phyloP scores from a whole-genome alignment of 2,888 invertebrate genomes.

The Phasia obesa region DNA sequence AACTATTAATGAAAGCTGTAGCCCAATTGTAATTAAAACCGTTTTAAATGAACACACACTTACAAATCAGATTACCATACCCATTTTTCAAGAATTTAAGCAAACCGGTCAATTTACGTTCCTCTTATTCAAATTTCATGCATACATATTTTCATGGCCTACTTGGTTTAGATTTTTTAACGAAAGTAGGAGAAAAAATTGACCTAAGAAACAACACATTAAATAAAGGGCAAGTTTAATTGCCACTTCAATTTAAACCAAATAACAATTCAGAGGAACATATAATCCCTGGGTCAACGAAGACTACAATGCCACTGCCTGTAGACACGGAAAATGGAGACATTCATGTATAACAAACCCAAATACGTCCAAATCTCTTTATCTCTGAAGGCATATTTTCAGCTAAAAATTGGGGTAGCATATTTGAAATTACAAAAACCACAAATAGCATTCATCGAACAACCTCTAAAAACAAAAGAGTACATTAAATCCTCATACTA shows the following conservation, averaged over 20 bases:
- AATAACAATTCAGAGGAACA: neutral
- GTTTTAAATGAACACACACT: neutral
- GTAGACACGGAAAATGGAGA: neutral
- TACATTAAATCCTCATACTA: neutral
- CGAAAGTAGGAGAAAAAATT: constrained; percentile 1
- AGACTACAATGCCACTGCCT: neutral
- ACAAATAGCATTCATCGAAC: neutral
- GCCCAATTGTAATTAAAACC: neutral
- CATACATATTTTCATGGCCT: constrained; percentile 64
- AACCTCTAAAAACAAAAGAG: neutral
- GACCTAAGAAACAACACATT: neutral
- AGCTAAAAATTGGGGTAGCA: neutral
- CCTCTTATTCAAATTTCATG: constrained; percentile 64
- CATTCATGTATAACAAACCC: neutral
- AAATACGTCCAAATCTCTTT: neutral
- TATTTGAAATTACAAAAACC: neutral
- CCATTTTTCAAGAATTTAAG: constrained; percentile 17
- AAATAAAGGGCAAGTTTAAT: neutral
- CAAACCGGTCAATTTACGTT: constrained; percentile 39
- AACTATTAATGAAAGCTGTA: neutral
- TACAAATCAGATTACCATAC: neutral
- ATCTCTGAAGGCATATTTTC: neutral
- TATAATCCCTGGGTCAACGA: neutral
- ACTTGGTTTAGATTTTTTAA: constrained; percentile 10
- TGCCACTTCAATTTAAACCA: neutral